These are phyloP conservation scores for Helleia helle DNA, from an alignment of 2,888 invertebrate genomes.

Conservation along the genomic window DNA sequence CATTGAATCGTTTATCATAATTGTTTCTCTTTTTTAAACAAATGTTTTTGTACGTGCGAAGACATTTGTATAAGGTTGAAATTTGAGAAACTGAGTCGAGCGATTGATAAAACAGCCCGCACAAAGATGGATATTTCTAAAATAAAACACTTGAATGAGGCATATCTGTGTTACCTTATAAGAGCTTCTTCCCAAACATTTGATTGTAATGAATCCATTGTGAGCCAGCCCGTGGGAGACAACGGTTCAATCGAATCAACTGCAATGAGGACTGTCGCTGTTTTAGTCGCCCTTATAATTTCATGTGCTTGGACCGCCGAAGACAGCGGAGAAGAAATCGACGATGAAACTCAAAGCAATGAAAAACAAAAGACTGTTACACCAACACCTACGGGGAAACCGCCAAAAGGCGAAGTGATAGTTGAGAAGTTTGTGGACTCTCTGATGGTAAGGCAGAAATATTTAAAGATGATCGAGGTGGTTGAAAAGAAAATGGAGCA, in stretches of 20 bases:
- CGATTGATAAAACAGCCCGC: too few species aligned
- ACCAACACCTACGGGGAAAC: conserved; percentile 24
- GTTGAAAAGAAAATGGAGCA: conserved; percentile 45
- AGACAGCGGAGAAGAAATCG: conserved; percentile 6
- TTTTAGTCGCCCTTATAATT: conserved; percentile 8
- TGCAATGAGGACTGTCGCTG: not conserved
- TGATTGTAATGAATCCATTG: not conserved
- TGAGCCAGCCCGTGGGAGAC: too few species aligned
- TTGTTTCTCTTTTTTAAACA: too few species aligned
- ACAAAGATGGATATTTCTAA: not conserved
- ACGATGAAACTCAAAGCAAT: conserved; percentile 11
- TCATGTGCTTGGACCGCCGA: conserved; percentile 9
- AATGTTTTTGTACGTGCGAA: too few species aligned
- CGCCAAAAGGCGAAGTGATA: conserved; percentile 32
- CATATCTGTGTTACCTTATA: not conserved
- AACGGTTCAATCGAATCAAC: not conserved
- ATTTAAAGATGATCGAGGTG: conserved; percentile 46
- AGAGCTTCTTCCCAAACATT: not conserved
- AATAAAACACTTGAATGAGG: not conserved
- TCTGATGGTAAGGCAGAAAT: conserved; percentile 47
- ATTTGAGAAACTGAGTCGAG: too few species aligned
- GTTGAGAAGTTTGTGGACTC: conserved; percentile 56
- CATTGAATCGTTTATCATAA: too few species aligned
- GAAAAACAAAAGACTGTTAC: conserved; percentile 10
- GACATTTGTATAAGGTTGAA: too few species aligned